Percentiles rank a stretch among this genome's conserved stretches.
Evolutionary conservation across 1,140 invertebrate species (phyloP).

Genomic region (Microvelia longipes): DNA sequence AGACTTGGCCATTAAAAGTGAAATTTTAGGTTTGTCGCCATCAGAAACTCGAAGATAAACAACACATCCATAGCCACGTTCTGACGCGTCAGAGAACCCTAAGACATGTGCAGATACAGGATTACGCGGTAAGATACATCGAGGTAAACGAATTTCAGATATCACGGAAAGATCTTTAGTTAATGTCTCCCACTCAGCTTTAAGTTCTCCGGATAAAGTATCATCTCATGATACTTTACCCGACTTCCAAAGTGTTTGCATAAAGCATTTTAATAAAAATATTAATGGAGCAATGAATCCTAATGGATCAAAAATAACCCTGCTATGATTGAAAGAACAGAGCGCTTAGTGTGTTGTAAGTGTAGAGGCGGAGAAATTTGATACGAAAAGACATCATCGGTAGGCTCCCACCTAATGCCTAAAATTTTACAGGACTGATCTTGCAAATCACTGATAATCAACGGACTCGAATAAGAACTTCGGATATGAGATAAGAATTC

Average conservation of each 20-base stretch:
- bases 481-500: not conserved
- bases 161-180: not conserved
- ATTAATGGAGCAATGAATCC: conserved; percentile 23
- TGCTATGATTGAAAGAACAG: conserved; percentile 18
- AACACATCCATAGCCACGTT: conserved; percentile 22
- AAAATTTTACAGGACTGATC: conserved; percentile 1
- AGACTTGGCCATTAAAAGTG: conserved; percentile 27
- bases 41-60: conserved; percentile 18
- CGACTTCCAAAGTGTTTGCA: conserved; percentile 23
- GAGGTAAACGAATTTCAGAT: not conserved
- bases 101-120: conserved; percentile 18
- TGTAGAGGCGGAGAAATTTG: not conserved
- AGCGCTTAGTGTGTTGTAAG: conserved; percentile 14
- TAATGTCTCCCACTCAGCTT: not conserved
- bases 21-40: not conserved
- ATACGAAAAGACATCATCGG: not conserved
- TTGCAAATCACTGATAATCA: not conserved
- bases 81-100: conserved; percentile 26
- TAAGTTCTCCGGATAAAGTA: conserved; percentile 10
- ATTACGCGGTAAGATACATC: not conserved
- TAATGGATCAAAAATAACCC: conserved; percentile 27
- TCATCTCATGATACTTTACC: conserved; percentile 26
- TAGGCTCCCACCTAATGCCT: conserved; percentile 2
- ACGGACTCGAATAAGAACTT: not conserved
- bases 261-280: conserved; percentile 20